Evolutionary conservation across 2,888 invertebrate genomes (phyloP), one percentile per base, ranked within the genome.

Genomic region (Keiferia lycopersicella): DNA sequence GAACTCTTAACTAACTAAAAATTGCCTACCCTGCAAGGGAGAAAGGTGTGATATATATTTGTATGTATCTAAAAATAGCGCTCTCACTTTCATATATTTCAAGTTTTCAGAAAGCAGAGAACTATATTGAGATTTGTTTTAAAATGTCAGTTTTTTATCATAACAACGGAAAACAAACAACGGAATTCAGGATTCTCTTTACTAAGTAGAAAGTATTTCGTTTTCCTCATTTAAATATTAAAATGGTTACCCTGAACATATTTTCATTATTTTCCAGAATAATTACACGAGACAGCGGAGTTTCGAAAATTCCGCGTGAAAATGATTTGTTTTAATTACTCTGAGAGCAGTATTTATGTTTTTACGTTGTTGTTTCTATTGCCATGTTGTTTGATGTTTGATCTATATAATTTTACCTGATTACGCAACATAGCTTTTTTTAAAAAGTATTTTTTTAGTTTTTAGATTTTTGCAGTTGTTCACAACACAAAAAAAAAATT

Each of bases 81-180:
- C n/a, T n/a, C n/a, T n/a, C n/a, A n/a, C n/a, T n/a, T n/a, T n/a
- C n/a, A n/a, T n/a, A n/a, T n/a, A n/a, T n/a, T n/a, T n/a, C n/a
- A n/a, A n/a, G n/a, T n/a, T n/a, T n/a, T n/a, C n/a, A n/a, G n/a
- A n/a, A n/a, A 34, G 18, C 39, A 39, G 51, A 38, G 8, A 34
- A 10, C 7, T 34, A 34, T 34, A 8, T 7, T 45, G 48, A 14
- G 41, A 45, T 16, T n/a, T n/a, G n/a, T n/a, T n/a, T n/a, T n/a
- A n/a, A n/a, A 38, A 39, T 18, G 26, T 38, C 72, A 65, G 68
- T 66, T 67, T 68, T 68, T 68, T 67, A 68, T 71, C 69, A 73
- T 71, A 69, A 71, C 71, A 69, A 72, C 66, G 70, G 66, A 66
- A 68, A 65, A 61, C 65, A 73, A 72, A 75, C 71, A 74, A 72